Evolutionary conservation across 2,888 invertebrate species (phyloP), one percentile per base, ranked within the genome.

Genomic region (Acanthosepion pharaonis): DNA sequence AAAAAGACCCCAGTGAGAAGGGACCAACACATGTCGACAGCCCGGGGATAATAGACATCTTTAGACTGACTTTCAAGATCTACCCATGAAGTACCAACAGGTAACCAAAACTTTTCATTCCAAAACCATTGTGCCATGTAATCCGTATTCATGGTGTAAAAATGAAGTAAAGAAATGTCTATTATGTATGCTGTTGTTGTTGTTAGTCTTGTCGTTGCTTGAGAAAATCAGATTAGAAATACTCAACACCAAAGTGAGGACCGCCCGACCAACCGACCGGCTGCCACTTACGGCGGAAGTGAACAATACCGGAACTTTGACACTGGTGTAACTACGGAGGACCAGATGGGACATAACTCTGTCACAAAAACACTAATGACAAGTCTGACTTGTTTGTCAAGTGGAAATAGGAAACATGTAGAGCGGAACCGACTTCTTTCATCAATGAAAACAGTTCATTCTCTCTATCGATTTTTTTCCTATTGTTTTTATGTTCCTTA

Each of bases 101-200:
- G 93, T 93, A 93, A 93, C 93, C 93, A 93, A 48, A 93, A 93
- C n/a, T 93, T 28, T 49, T 93, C 93, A 93, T 48, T n/a, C 93
- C 93, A 93, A 20, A 93, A 93, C 49, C 4, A 53, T 53, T 33
- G 48, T 25, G 49, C 23, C 11, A 93, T 48, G 49, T 93, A 93
- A 49, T 93, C 93, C 93, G 93, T 49, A 53, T 93, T 28, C 93
- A 93, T 93, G 51, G 15, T 78, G 78, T 78, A 78, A 78, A 78
- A 78, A 78, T 5, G n/a, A 78, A 78, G n/a, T n/a, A 78, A n/a
- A 78, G 78, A 78, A 78, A 78, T 78, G 78, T 78, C 78, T 78
- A 78, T 33, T n/a, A n/a, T 33, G n/a, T n/a, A 3, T 5, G 18
- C 0, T 59, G 59, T 59, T 59, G 59, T 59, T 59, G 9, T 51